A percentile compares a stretch with the other conserved stretches of the same genome.
These are phyloP conservation scores for Arvicanthis niloticus DNA, from an alignment of 2,113 vertebrate species.

Conservation along the genomic window DNA sequence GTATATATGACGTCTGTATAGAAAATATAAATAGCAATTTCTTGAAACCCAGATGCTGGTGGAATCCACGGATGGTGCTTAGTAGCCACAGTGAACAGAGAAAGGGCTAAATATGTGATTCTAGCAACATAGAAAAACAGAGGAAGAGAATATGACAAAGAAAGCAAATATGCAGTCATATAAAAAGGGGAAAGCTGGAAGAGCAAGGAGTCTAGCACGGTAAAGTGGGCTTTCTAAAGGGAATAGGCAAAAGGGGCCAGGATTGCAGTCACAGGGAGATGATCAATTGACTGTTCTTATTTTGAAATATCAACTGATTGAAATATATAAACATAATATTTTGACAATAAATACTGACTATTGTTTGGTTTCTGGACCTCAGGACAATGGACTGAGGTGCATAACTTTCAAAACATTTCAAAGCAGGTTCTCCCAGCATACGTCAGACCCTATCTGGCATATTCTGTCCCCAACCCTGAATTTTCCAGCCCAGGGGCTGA, in stretches of 20 bases:
- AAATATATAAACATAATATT: background rate
- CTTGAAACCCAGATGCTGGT: background rate
- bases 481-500: no score
- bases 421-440: no score
- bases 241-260: background rate
- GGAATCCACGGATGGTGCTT: background rate
- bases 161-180: background rate
- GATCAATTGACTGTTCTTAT: background rate
- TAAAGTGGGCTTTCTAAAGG: background rate
- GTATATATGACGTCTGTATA: background rate
- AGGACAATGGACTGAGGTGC: no score
- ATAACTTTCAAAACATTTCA: no score
- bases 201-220: background rate
- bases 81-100: background rate
- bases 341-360: background rate
- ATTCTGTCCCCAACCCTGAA: no score
- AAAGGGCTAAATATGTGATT: background rate
- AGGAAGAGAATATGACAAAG: background rate
- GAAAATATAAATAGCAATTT: background rate
- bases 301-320: slow-evolving; percentile 25
- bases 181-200: background rate
- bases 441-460: no score
- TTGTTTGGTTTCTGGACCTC: no score
- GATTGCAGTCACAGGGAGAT: background rate
- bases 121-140: background rate